A percentile compares a stretch with the other conserved stretches of the same genome.
Evolutionary conservation across 2,113 vertebrate species (phyloP).

Genomic region (Brienomyrus brachyistius): DNA sequence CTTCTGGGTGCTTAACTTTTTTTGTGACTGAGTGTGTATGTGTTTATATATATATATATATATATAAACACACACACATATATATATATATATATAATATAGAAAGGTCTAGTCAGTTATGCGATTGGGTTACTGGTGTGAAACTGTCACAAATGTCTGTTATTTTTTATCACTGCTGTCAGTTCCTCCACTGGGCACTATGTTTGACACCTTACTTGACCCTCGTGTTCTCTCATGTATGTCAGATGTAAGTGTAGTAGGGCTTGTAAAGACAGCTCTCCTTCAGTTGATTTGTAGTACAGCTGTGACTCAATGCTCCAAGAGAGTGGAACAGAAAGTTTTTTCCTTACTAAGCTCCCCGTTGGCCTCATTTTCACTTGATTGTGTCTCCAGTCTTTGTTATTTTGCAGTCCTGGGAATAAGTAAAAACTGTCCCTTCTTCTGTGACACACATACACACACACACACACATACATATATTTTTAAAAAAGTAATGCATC

Average conservation of each 20-base stretch:
- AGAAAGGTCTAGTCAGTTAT: background rate
- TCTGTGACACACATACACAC: background rate
- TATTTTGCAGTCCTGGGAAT: background rate
- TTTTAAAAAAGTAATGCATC: background rate
- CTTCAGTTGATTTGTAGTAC: background rate
- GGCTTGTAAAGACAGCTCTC: background rate
- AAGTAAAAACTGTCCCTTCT: background rate
- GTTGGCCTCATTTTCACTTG: background rate
- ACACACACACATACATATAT: background rate
- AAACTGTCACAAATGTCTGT: background rate
- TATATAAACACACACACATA: too few species aligned
- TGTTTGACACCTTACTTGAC: background rate
- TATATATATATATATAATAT: too few species aligned
- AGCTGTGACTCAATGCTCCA: background rate
- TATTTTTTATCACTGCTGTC: background rate
- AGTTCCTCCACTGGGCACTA: background rate
- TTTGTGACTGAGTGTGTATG: too few species aligned
- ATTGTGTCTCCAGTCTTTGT: background rate
- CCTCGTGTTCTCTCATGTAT: background rate
- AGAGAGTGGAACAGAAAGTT: background rate
- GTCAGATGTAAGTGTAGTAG: background rate
- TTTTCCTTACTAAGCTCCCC: background rate
- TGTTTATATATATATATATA: too few species aligned
- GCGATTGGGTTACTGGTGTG: background rate
- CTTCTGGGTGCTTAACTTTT: too few species aligned